Evolutionary conservation across 2,888 invertebrate species (phyloP).

Genomic region (Phengaris alcon): DNA sequence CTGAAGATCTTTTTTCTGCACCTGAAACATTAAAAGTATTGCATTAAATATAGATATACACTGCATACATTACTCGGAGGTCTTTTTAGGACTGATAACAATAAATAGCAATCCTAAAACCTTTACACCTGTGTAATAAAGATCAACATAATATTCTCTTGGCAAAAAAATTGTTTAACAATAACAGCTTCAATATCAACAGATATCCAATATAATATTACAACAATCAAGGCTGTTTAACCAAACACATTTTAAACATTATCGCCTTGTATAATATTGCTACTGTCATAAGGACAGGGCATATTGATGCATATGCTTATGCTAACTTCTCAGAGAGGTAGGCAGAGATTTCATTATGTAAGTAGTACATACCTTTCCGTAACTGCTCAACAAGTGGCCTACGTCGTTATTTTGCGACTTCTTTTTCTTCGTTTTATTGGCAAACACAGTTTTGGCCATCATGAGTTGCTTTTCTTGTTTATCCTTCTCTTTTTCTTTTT

Average conservation of each 20-base stretch:
- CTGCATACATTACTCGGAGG: no score
- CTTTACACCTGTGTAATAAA: no score
- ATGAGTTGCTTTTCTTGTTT: conserved; percentile 76
- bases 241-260: no score
- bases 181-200: no score
- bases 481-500: conserved; percentile 73
- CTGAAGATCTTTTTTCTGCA: conserved; percentile 70
- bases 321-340: background rate
- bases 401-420: conserved; percentile 68
- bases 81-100: no score
- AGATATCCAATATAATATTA: no score
- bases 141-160: no score
- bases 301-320: background rate
- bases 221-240: no score
- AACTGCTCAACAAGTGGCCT: conserved; percentile 65
- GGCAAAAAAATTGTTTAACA: no score
- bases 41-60: background rate
- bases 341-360: background rate
- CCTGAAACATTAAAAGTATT: conserved; percentile 46
- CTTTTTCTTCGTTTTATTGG: conserved; percentile 72
- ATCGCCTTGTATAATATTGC: no score
- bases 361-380: conserved; percentile 62
- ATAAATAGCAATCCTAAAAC: no score
- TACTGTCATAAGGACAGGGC: no score
- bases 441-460: conserved; percentile 79